Evolutionary conservation across 30 jellyfish, hydroid and myxozoan species (phyloP), one percentile per base, ranked within the genome.

Genomic region (Hydractinia symbiolongicarpus): DNA sequence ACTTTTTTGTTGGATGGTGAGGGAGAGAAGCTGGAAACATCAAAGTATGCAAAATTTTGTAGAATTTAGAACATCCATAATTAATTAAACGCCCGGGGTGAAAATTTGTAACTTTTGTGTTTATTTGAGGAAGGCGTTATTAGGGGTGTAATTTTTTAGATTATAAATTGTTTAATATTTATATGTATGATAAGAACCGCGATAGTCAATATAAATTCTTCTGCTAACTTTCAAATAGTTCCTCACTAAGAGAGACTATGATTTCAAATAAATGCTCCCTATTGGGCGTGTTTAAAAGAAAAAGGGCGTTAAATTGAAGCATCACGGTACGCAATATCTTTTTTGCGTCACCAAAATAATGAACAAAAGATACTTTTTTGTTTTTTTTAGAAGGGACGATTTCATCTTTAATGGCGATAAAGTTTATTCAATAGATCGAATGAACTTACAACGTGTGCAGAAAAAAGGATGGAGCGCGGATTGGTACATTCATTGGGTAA

Each of bases 401-500:
- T 13, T 74, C 20, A 74, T 4, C 58, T 74, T 74, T 50, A 53
- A 55, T 74, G 83, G 7, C 13, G 20, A 13, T 13, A 49, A 49
- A n/a, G 67, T 74, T 49, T 74, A 74, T 74, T 76, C 83, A 0
- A 74, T 74, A 5, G 66, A 74, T 58, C 68, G 21, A 50, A 74
- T 74, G 83, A 10, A 49, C 72, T 5, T 74, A 58, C 83, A 74
- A 4, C 83, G 83, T 13, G 66, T 50, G 51, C 67, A 74, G 20
- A 74, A 50, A 55, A 74, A 58, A 5, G 83, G 83, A 6, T 74
- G 49, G 68, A 58, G 66, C 70, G n/a, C 83, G 21, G 66, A 74
- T 50, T 74, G 83, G 83, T 74, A 74, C 66, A 50, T 74, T 50
- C 61, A 50, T 74, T 74, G 83, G 83, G 83, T 74, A 20, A 72